Percentiles rank a stretch among this genome's conserved stretches.
These are phyloP conservation scores for Pherbina coryleti DNA, from an alignment of 2,888 invertebrate genomes.

Conservation along the genomic window DNA sequence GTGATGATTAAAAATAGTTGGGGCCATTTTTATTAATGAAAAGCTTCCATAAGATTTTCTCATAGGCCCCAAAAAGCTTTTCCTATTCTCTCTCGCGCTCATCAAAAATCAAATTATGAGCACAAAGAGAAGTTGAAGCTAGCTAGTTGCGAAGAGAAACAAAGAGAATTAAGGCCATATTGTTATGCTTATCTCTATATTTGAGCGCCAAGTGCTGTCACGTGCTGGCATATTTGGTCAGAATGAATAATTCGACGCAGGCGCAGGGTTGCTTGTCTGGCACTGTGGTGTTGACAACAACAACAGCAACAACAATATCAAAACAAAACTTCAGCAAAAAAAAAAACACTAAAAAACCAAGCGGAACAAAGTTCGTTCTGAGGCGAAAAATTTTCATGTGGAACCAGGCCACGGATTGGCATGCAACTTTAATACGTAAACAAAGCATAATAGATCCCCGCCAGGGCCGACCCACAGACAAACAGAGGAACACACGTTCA, in stretches of 20 bases:
- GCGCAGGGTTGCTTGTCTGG: background rate
- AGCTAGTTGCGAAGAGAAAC: background rate
- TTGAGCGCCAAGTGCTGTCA: slow-evolving; percentile 18
- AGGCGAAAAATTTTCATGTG: background rate
- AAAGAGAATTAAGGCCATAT: background rate
- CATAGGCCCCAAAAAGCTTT: background rate
- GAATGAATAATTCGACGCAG: slow-evolving; percentile 23
- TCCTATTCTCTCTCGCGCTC: background rate
- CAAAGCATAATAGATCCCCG: slow-evolving; percentile 49
- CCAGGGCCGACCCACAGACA: background rate
- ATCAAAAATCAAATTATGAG: background rate
- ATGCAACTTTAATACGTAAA: slow-evolving; percentile 67
- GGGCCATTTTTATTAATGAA: slow-evolving; percentile 26
- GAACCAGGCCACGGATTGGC: slow-evolving; percentile 49
- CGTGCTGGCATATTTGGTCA: slow-evolving; percentile 26
- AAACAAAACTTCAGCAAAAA: slow-evolving; percentile 19
- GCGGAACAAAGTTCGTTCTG: background rate
- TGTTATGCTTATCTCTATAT: background rate
- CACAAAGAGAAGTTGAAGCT: background rate
- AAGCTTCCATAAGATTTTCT: background rate
- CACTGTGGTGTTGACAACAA: slow-evolving; percentile 13
- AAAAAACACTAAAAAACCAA: background rate
- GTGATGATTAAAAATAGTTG: background rate
- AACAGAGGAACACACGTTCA: background rate
- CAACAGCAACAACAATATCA: slow-evolving; percentile 24